Conservation (phyloP, 1,140 invertebrate genomes). For the Mizuhopecten yessoensis region DNA sequence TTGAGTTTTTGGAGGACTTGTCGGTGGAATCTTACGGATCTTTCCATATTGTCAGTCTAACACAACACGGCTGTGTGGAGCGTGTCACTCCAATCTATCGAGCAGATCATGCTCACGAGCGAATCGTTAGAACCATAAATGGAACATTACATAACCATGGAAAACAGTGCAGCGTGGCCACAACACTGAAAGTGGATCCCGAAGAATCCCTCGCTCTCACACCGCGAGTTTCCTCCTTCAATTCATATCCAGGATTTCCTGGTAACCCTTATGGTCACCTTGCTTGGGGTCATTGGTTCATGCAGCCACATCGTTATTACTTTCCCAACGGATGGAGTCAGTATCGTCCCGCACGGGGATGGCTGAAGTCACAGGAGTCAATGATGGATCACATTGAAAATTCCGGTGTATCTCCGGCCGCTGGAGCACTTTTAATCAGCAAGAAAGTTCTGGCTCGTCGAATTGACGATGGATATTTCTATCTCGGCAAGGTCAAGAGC, state of each 20-base stretch:
- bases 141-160: slow-evolving; percentile 75
- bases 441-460: slow-evolving; percentile 80
- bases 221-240: slow-evolving; percentile 62
- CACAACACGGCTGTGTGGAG: slow-evolving; percentile 79
- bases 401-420: slow-evolving; percentile 75
- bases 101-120: slow-evolving; percentile 73
- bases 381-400: slow-evolving; percentile 67
- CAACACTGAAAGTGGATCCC: slow-evolving; percentile 76
- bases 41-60: slow-evolving; percentile 79
- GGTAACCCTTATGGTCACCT: slow-evolving; percentile 53
- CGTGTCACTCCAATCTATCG: slow-evolving; percentile 80
- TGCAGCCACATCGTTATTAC: slow-evolving; percentile 72
- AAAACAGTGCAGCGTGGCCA: slow-evolving; percentile 80
- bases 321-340: slow-evolving; percentile 79
- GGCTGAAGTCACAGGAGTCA: slow-evolving; percentile 75
- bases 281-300: slow-evolving; percentile 56
- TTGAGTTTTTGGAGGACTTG: slow-evolving; percentile 82
- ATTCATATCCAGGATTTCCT: slow-evolving; percentile 42
- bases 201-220: slow-evolving; percentile 70
- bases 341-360: slow-evolving; percentile 78
- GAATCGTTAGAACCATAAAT: slow-evolving; percentile 77
- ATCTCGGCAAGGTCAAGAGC: slow-evolving; percentile 81
- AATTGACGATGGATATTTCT: slow-evolving; percentile 82
- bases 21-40: slow-evolving; percentile 82
- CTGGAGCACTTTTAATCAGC: slow-evolving; percentile 80